Base-by-base conservation (phyloP, 2,113 vertebrate genomes). In the Cololabis saira region DNA sequence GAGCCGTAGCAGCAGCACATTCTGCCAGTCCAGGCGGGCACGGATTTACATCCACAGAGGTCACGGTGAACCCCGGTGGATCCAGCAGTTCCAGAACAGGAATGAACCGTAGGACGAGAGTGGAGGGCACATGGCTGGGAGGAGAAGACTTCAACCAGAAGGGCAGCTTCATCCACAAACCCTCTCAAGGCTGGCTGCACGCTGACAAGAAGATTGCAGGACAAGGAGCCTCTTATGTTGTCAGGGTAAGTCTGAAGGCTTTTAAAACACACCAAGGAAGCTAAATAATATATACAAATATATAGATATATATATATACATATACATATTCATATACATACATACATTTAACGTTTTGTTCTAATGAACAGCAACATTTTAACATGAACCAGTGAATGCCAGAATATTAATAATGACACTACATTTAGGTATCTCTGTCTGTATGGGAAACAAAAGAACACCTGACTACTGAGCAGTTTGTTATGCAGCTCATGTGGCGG, bases 111-210 rank as follows among this genome's bases (percentile, higher is more conserved):
- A 90, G 94, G 83, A 85, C 92, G n/a, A 90, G 94, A 53, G 88
- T 86, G 56, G 92, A 94, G n/a, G 94, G 93, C 24, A 76, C 92
- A 74, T 90, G 92, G 49, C 89, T 88, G 12, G 87, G 90, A 10
- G 92, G 90, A 17, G 96, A 95, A 22, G 95, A 97, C 47, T 93
- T 96, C 91, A 93, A 76, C 80, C 95, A 95, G 71, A 97, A 95
- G 78, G 95, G 95, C 40, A 95, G 92, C 84, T 97, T 98, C 88
- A 95, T 98, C 90, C 95, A 96, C 90, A 98, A 98, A 86, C 97
- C 97, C 1, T 92, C 96, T n/a, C 96, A 97, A 76, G 97, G 97
- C 57, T 98, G 97, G 96, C 90, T 97, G 69, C 97, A 99, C 82
- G 93, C 96, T 5, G 97, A 98, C 74, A 94, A 95, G 83, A 91